These are phyloP conservation scores for Teleiodes luculella DNA, from an alignment of 2,888 invertebrate species.

Conservation along the genomic window DNA sequence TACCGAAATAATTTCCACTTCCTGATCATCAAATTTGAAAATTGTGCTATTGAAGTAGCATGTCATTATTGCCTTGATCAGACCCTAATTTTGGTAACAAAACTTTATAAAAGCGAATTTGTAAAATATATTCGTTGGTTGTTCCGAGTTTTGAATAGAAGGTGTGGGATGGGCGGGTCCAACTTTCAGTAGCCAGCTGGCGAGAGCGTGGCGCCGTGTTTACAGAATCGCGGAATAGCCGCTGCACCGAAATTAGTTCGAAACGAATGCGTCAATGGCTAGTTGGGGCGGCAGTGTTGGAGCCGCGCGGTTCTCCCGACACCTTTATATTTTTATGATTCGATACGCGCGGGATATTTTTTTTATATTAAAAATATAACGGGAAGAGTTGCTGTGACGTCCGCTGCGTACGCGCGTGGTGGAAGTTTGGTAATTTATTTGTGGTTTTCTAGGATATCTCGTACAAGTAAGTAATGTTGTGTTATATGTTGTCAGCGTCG, in stretches of 20 bases:
- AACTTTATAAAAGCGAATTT: no score
- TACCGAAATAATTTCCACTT: no score
- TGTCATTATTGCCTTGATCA: no score
- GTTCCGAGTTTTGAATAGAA: no score
- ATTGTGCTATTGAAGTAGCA: no score
- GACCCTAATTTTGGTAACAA: no score
- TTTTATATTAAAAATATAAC: conserved; percentile 67
- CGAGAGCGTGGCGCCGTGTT: conserved; percentile 59
- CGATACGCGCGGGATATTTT: conserved; percentile 48
- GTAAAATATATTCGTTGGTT: neutral
- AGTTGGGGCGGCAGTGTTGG: conserved; percentile 48
- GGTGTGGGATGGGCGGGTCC: neutral
- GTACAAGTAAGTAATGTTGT: conserved; percentile 19
- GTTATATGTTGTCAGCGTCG: conserved; percentile 9
- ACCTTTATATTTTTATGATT: conserved; percentile 73
- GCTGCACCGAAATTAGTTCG: conserved; percentile 77
- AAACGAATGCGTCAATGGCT: conserved; percentile 75
- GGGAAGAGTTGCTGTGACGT: conserved; percentile 49
- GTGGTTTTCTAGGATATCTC: conserved; percentile 9
- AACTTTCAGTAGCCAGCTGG: conserved; percentile 37
- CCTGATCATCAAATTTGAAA: no score
- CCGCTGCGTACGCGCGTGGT: conserved; percentile 15
- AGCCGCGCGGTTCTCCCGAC: conserved; percentile 60
- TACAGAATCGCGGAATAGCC: conserved; percentile 76
- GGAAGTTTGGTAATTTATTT: conserved; percentile 11